These are phyloP conservation scores for Idaea dimidiata DNA, from an alignment of 2,888 invertebrate genomes.

Conservation along the genomic window DNA sequence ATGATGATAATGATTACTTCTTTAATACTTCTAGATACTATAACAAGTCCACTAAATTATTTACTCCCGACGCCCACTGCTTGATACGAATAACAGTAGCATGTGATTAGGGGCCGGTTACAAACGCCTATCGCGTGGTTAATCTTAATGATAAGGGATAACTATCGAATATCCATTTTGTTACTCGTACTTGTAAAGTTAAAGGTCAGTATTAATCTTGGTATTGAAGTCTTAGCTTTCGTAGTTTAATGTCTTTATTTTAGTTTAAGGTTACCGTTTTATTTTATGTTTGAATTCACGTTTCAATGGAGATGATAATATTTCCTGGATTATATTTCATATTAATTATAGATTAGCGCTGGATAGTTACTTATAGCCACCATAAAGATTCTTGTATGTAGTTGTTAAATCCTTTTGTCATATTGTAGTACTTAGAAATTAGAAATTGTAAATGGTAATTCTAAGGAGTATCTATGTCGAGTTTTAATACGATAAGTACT, in stretches of 20 bases:
- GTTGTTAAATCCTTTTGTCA: no score
- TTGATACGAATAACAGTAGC: neutral
- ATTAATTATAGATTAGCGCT: neutral
- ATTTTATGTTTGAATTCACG: neutral
- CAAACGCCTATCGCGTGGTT: neutral
- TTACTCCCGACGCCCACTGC: neutral
- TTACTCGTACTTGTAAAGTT: neutral
- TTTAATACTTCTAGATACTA: no score
- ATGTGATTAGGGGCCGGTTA: neutral
- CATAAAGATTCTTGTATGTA: no score
- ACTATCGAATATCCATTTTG: neutral
- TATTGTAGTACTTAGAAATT: no score
- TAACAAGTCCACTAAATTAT: neutral
- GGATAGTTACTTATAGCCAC: neutral
- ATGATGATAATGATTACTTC: no score
- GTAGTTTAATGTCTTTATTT: neutral
- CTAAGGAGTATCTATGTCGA: no score
- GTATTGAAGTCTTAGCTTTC: neutral
- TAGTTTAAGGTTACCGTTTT: neutral
- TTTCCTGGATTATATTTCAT: neutral
- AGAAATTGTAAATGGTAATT: no score
- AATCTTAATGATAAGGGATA: neutral
- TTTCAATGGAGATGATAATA: neutral
- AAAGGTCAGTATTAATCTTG: neutral
- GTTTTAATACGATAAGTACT: no score